Conservation (phyloP, 2,113 vertebrate species). For the Platysternon megacephalum region DNA sequence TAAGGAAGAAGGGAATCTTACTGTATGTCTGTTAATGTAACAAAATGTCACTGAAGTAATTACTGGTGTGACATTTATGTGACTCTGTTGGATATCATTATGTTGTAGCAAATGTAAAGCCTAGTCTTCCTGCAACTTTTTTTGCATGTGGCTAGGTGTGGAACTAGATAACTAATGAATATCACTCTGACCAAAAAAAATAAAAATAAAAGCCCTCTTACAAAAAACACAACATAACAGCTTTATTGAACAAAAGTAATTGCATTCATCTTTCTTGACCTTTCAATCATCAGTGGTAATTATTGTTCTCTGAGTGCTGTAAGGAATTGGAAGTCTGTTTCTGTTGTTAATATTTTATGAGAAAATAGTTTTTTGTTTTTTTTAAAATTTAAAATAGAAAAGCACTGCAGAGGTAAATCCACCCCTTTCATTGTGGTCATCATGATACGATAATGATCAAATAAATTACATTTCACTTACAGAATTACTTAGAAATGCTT, state of each 20-base stretch:
- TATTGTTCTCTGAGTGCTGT: background rate
- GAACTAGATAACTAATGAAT: background rate
- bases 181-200: background rate
- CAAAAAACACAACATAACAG: background rate
- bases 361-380: background rate
- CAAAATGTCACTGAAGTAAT: conserved; percentile 66
- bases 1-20: conserved; percentile 7
- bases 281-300: conserved; percentile 28
- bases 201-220: background rate
- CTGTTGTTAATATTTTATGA: conserved; percentile 25
- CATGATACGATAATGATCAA: conserved; percentile 14
- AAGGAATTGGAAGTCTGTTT: conserved; percentile 8
- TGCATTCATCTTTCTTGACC: conserved; percentile 42
- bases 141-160: background rate
- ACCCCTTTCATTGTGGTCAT: conserved; percentile 17
- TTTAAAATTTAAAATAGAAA: background rate
- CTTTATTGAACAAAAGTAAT: conserved; percentile 45
- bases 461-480: conserved; percentile 25
- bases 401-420: background rate
- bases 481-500: conserved; percentile 45
- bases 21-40: conserved; percentile 39
- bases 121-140: conserved; percentile 1
- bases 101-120: background rate
- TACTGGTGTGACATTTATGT: conserved; percentile 50
- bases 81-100: conserved; percentile 36